A percentile compares a stretch with the other conserved stretches of the same genome.
Conservation (phyloP, 2,797 vertebrate species). For the Loriculus beryllinus region DNA sequence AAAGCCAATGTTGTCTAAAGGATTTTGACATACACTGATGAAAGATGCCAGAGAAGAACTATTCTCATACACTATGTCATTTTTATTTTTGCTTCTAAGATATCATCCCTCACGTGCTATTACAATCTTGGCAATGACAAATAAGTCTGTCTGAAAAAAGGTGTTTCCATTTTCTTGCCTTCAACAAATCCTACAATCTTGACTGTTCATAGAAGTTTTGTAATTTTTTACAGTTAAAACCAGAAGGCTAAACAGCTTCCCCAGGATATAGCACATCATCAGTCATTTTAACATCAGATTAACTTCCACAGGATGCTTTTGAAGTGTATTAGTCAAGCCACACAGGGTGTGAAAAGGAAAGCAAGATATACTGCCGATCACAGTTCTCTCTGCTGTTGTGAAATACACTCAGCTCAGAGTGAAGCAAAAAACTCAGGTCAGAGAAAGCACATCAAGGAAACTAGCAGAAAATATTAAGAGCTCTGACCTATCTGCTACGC, state of each 20-base stretch:
- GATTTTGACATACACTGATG: neutral
- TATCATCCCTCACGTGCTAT: neutral
- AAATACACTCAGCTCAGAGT: neutral
- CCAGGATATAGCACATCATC: neutral
- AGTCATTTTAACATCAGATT: neutral
- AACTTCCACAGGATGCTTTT: neutral
- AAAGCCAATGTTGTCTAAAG: neutral
- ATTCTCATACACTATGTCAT: accelerated
- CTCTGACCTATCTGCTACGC: neutral
- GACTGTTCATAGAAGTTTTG: neutral
- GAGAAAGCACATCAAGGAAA: neutral
- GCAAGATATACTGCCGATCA: neutral
- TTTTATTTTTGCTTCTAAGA: neutral
- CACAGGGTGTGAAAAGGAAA: neutral
- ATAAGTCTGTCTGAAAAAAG: neutral
- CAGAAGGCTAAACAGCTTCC: neutral
- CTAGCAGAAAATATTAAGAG: neutral
- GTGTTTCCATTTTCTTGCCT: neutral
- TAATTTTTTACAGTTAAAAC: neutral
- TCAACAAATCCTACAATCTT: neutral
- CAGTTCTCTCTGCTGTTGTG: neutral
- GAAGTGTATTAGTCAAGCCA: neutral
- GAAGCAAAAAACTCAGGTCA: neutral
- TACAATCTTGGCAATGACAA: neutral
- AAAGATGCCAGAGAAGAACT: neutral